Percentiles rank a stretch among this genome's conserved stretches.
Evolutionary conservation across 2,888 invertebrate genomes (phyloP).

Genomic region (Lasioglossum morio): DNA sequence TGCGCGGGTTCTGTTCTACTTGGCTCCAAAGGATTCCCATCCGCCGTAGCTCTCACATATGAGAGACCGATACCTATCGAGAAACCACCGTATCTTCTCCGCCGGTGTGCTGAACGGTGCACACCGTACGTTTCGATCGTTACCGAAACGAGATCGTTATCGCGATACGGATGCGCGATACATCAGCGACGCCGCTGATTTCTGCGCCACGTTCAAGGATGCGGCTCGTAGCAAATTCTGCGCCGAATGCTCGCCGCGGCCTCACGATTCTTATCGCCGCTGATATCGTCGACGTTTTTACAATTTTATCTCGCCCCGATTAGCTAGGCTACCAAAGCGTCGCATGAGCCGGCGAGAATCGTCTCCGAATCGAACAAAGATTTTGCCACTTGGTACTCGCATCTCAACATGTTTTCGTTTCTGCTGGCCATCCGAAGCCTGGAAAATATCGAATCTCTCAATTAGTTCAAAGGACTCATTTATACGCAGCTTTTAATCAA

Average conservation of each 20-base stretch:
- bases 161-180: constrained; percentile 81
- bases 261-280: constrained; percentile 34
- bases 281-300: constrained; percentile 41
- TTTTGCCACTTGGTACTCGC: neutral
- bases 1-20: constrained; percentile 57
- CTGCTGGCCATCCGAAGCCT: neutral
- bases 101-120: constrained; percentile 30
- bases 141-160: constrained; percentile 80
- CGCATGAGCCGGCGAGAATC: neutral
- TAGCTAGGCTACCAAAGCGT: constrained; percentile 20
- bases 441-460: neutral
- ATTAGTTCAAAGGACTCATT: no score
- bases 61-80: constrained; percentile 66
- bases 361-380: neutral
- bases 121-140: constrained; percentile 66
- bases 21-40: constrained; percentile 56
- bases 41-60: constrained; percentile 56
- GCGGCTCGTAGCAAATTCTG: constrained; percentile 55
- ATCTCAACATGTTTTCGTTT: neutral
- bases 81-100: constrained; percentile 54
- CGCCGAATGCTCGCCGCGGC: constrained; percentile 44
- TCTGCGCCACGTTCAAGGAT: constrained; percentile 70
- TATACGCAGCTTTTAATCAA: neutral
- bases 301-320: constrained; percentile 43
- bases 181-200: constrained; percentile 76